Base-by-base conservation (phyloP, 37 sponge, comb jelly and placozoan species). In the Haliclona indistincta region DNA sequence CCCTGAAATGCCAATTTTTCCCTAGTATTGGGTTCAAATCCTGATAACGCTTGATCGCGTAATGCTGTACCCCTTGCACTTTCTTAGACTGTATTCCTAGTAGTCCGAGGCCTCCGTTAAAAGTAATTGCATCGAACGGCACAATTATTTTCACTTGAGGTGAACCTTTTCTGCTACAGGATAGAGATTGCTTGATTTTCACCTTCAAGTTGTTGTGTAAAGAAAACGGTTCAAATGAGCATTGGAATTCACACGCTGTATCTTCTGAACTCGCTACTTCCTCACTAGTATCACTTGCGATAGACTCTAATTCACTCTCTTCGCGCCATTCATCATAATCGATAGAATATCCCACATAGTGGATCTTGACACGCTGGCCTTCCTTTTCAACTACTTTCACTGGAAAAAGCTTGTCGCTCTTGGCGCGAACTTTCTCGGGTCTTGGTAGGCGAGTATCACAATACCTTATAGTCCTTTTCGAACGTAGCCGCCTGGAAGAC, bases 91-190 rank as follows among this genome's bases (percentile, higher is more conserved):
- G 70, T 42, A 68, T 38, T 42, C 70, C 70, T 17, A 4, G 25
- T 41, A 26, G 22, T 68, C 44, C 54, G 7, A 71, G 56, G 3
- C 73, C 55, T 43, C 73, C 73, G 32, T 71, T 71, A 38, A 71
- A 71, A 8, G 20, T n/a, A 33, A 71, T 36, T 19, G 38, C 38
- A 20, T 74, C 75, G 41, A 74, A 74, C 2, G 62, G 63, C 43
- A 74, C 5, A 2, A 26, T 13, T 10, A 74, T 74, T 74, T 37
- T 54, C 5, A 56, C 29, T 22, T 44, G 34, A 37, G 75, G 63
- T 56, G 62, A 56, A 4, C 32, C 20, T 23, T 23, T 74, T 51
- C 75, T 68, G 8, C 19, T 30, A 38, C 70, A 68, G 2, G 70
- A 42, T 38, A 68, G 35, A 4, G 70, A 38, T 44, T 32, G 39